Evolutionary conservation across 2,888 invertebrate species (phyloP).

Genomic region (Netelia virgata): DNA sequence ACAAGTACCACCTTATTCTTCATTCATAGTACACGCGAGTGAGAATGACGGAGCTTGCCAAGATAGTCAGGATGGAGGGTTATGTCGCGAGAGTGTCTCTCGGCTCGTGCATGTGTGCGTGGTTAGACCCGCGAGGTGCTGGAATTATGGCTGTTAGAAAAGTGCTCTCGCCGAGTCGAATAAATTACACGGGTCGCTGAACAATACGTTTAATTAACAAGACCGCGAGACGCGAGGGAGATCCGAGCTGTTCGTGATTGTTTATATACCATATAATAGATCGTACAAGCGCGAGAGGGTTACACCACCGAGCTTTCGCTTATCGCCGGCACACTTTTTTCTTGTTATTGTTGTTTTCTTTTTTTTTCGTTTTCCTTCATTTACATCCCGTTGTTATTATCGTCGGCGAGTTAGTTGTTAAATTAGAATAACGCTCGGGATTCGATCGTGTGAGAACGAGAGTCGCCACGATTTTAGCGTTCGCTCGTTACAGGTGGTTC

Average conservation of each 20-base stretch:
- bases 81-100: slow-evolving; percentile 15
- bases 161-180: slow-evolving; percentile 60
- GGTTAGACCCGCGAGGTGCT: slow-evolving; percentile 32
- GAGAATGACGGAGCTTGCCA: slow-evolving; percentile 15
- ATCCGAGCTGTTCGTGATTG: slow-evolving; percentile 55
- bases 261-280: slow-evolving; percentile 49
- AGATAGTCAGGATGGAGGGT: slow-evolving; percentile 10
- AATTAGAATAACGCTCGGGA: slow-evolving; percentile 27
- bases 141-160: slow-evolving; percentile 55
- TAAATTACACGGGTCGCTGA: slow-evolving; percentile 67
- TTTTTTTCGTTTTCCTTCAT: slow-evolving; percentile 18
- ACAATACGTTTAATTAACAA: slow-evolving; percentile 68
- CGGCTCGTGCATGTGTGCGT: not conserved
- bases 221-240: slow-evolving; percentile 46
- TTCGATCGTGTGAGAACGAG: not conserved
- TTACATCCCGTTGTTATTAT: slow-evolving; percentile 36
- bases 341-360: no score
- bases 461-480: not conserved
- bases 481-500: not conserved
- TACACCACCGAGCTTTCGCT: slow-evolving; percentile 45
- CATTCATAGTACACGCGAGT: slow-evolving; percentile 22
- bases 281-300: slow-evolving; percentile 17
- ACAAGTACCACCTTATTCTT: slow-evolving; percentile 4
- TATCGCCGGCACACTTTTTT: slow-evolving; percentile 26
- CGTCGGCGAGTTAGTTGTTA: slow-evolving; percentile 26